These are phyloP conservation scores for Gnathochromis pfefferi DNA, from an alignment of 2,113 vertebrate genomes.

Conservation along the genomic window DNA sequence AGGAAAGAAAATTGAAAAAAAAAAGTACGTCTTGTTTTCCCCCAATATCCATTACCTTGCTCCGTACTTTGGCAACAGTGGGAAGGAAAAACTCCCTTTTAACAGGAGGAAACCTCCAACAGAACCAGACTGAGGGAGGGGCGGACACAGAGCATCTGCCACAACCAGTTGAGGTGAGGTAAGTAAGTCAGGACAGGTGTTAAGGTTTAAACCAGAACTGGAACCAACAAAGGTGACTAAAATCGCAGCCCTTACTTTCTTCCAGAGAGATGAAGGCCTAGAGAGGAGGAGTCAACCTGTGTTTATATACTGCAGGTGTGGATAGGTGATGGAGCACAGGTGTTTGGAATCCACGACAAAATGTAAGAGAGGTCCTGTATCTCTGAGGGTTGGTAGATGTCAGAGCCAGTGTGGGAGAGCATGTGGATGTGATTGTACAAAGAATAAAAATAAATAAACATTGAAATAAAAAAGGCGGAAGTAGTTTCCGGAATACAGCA, in stretches of 20 bases:
- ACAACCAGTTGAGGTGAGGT: fast-evolving
- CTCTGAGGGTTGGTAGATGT: neutral
- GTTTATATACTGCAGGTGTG: neutral
- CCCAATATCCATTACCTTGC: neutral
- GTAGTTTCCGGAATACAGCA: neutral
- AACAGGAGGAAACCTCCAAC: neutral
- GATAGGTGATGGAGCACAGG: neutral
- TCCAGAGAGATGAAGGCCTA: neutral
- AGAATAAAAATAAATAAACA: neutral
- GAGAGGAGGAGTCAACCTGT: neutral
- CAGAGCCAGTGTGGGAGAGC: neutral
- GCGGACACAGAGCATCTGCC: neutral
- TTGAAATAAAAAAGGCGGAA: neutral
- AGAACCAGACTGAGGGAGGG: fast-evolving
- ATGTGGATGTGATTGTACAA: neutral
- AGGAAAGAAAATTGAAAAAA: neutral
- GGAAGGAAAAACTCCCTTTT: neutral
- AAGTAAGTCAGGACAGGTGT: neutral
- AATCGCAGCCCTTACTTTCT: neutral
- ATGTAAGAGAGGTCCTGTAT: neutral
- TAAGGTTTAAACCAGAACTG: neutral
- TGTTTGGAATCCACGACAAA: neutral
- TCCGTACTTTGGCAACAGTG: neutral
- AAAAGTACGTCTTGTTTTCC: fast-evolving
- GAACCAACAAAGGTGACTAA: neutral